Evolutionary conservation across 2,113 vertebrate genomes (phyloP).

Genomic region (Hyperopisus bebe): DNA sequence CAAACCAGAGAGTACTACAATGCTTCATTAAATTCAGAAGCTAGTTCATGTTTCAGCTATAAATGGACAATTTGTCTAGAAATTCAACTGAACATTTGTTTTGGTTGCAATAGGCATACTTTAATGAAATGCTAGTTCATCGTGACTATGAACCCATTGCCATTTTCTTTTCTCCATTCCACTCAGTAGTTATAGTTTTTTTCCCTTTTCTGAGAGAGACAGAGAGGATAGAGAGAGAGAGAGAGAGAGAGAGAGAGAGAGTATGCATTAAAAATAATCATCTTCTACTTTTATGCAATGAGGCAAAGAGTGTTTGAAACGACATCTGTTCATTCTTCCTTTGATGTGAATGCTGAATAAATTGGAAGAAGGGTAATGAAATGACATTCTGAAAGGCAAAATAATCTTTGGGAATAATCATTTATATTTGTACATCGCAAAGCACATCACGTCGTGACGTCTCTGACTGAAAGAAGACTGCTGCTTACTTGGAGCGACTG

Average conservation of each 20-base stretch:
- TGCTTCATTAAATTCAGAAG: slow-evolving; percentile 51
- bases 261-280: slow-evolving; percentile 62
- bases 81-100: slow-evolving; percentile 3
- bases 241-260: slow-evolving; percentile 3
- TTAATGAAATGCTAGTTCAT: slow-evolving; percentile 45
- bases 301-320: slow-evolving; percentile 61
- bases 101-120: slow-evolving; percentile 31
- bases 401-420: slow-evolving; percentile 52
- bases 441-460: slow-evolving; percentile 39
- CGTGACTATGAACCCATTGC: slow-evolving; percentile 40
- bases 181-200: slow-evolving; percentile 43
- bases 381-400: slow-evolving; percentile 45
- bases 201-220: slow-evolving; percentile 19
- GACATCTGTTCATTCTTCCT: slow-evolving; percentile 61
- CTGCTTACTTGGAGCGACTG: not conserved
- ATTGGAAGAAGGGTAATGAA: slow-evolving; percentile 54
- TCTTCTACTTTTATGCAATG: slow-evolving; percentile 60
- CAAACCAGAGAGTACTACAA: slow-evolving; percentile 13
- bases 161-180: slow-evolving; percentile 44
- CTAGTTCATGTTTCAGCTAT: slow-evolving; percentile 45
- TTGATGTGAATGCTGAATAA: slow-evolving; percentile 62
- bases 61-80: slow-evolving; percentile 50
- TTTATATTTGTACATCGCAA: slow-evolving; percentile 44
- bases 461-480: slow-evolving; percentile 34
- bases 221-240: not conserved